Conservation (phyloP, 2,113 vertebrate species). For the Chinchilla lanigera region DNA sequence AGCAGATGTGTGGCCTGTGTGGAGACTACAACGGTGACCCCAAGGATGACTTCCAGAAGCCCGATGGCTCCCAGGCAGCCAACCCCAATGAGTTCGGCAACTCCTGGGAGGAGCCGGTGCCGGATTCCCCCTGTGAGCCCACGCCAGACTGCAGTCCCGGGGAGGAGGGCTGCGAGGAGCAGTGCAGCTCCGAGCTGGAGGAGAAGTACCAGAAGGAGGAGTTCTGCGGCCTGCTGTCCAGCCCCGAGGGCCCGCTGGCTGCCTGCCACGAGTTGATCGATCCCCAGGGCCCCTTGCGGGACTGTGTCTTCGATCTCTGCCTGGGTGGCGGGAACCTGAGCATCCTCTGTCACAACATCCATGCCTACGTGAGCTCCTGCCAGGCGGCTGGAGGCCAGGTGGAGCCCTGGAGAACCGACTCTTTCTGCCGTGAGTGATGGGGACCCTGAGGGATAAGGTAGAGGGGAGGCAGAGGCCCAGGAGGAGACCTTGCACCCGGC, state of each 20-base stretch:
- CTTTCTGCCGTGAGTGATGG: slow-evolving; percentile 89
- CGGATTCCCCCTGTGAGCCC: rapidly evolving
- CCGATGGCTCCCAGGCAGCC: background rate
- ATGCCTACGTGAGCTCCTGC: slow-evolving; percentile 88
- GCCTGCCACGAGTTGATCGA: slow-evolving; percentile 76
- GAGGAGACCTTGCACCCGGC: background rate
- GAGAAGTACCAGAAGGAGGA: slow-evolving; percentile 78
- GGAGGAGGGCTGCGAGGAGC: rapidly evolving
- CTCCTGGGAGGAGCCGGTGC: slow-evolving; percentile 73
- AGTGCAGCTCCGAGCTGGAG: slow-evolving; percentile 72
- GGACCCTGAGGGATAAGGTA: rapidly evolving
- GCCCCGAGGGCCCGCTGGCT: slow-evolving; percentile 74
- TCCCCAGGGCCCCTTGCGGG: slow-evolving; percentile 66
- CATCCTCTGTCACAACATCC: slow-evolving; percentile 88
- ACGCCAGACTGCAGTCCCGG: background rate
- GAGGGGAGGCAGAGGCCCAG: background rate
- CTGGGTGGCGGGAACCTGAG: background rate
- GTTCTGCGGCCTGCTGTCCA: slow-evolving; percentile 84
- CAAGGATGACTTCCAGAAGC: slow-evolving; percentile 81
- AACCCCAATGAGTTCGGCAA: slow-evolving; percentile 64
- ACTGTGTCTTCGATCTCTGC: slow-evolving; percentile 83
- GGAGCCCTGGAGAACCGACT: slow-evolving; percentile 86
- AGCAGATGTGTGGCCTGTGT: slow-evolving; percentile 86
- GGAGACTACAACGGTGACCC: slow-evolving; percentile 82
- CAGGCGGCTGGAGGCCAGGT: slow-evolving; percentile 84